Evolutionary conservation across 2,888 invertebrate genomes (phyloP).

Genomic region (Drosophila mimica): DNA sequence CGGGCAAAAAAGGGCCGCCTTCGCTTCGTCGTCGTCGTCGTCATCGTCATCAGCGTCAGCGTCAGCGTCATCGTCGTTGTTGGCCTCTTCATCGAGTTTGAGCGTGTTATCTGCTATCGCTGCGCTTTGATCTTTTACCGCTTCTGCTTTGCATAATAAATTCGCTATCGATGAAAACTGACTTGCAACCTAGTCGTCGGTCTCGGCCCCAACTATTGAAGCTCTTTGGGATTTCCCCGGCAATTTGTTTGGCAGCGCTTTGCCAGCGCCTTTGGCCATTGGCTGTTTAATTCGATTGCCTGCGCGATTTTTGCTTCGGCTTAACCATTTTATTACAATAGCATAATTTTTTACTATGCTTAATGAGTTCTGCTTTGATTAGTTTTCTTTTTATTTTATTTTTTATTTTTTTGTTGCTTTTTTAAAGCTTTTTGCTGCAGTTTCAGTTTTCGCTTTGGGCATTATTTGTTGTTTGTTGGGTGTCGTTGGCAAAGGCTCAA

Average conservation of each 20-base stretch:
- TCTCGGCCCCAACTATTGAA: constrained; percentile 27
- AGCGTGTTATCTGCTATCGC: constrained; percentile 79
- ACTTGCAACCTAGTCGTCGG: constrained; percentile 64
- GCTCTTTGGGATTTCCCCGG: constrained; percentile 71
- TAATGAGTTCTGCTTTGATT: constrained; percentile 80
- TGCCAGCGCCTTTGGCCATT: constrained; percentile 60
- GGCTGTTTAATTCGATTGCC: constrained; percentile 80
- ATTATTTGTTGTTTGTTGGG: constrained; percentile 69
- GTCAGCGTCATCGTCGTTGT: constrained; percentile 17
- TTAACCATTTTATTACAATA: constrained; percentile 78
- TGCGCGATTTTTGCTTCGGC: constrained; percentile 70
- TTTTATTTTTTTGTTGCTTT: constrained; percentile 15
- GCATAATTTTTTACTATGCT: constrained; percentile 79
- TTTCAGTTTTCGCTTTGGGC: constrained; percentile 46
- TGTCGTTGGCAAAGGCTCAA: constrained; percentile 64
- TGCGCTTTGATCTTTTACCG: constrained; percentile 79
- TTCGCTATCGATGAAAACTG: constrained; percentile 79
- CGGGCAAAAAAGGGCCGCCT: constrained; percentile 54
- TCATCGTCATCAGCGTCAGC: constrained; percentile 18
- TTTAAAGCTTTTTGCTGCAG: constrained; percentile 22
- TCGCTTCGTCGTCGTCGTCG: constrained; percentile 13
- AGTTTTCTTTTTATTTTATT: constrained; percentile 57
- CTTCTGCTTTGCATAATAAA: constrained; percentile 80
- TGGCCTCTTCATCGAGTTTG: constrained; percentile 44
- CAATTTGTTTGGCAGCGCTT: constrained; percentile 72